Percentiles rank a stretch among this genome's conserved stretches.
These are phyloP conservation scores for Onychomys arenicola DNA, from an alignment of 2,797 vertebrate genomes.

Conservation along the genomic window DNA sequence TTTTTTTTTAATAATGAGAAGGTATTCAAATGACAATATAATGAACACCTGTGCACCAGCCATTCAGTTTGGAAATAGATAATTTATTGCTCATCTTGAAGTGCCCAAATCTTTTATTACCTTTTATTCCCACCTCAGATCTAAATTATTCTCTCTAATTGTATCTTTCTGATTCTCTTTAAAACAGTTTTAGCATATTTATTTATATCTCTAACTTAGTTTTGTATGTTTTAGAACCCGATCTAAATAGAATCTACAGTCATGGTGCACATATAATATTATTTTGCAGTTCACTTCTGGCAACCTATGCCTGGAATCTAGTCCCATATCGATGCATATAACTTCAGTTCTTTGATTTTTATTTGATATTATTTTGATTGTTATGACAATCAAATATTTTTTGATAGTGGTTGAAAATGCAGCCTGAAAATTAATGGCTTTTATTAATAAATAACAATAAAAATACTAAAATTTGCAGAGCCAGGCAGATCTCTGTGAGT, in stretches of 20 bases:
- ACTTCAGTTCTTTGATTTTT: slow-evolving; percentile 11
- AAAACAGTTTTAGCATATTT: slow-evolving; percentile 31
- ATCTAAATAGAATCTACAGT: not conserved
- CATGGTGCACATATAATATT: not conserved
- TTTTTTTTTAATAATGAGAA: not conserved
- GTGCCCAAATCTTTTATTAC: not conserved
- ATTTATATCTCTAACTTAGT: slow-evolving; percentile 44
- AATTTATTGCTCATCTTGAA: slow-evolving; percentile 42
- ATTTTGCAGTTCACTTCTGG: not conserved
- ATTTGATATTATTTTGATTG: slow-evolving; percentile 3
- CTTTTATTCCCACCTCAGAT: not conserved
- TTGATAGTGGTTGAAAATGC: not conserved
- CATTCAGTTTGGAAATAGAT: slow-evolving; percentile 11
- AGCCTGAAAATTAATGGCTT: not conserved
- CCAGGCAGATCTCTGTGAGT: too few species aligned
- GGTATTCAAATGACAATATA: not conserved
- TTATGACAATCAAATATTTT: not conserved
- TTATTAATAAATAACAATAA: not conserved
- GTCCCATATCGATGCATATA: not conserved
- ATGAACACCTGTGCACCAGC: not conserved
- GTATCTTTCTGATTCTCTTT: slow-evolving; percentile 18
- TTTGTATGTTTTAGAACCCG: slow-evolving; percentile 36
- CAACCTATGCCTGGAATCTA: not conserved
- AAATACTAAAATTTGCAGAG: not conserved
- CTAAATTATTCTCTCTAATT: slow-evolving; percentile 48